Base-by-base conservation (phyloP, 2,113 vertebrate species). In the Lagenorhynchus albirostris region DNA sequence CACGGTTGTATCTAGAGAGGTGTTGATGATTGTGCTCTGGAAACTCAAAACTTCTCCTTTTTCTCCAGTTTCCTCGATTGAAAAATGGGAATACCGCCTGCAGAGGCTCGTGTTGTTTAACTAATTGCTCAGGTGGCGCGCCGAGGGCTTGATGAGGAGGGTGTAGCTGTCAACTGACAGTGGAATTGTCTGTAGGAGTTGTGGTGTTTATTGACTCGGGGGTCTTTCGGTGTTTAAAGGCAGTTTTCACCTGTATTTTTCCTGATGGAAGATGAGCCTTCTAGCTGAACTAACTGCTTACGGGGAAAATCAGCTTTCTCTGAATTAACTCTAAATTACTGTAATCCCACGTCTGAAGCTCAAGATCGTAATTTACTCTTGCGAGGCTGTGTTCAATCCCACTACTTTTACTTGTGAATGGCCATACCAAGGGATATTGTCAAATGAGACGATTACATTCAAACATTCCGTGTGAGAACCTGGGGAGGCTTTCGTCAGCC, bases 141-240 rank as follows among this genome's bases (percentile, higher is more conserved):
- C 20, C 13, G 10, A 31, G 53, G 63, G 31, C 58, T 33, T 92
- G 65, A 58, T 0, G 10, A 55, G 71, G 36, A 96, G 95, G 29
- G 80, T 83, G 33, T n/a, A 4, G 77, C 10, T 0, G 0, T 33
- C 89, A n/a, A 1, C 62, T 15, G 58, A 94, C 71, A 91, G 53
- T 31, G 47, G 21, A 80, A 47, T 81, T 62, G 18, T 86, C 86
- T 86, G 50, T 8, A 80, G 9, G 38, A 60, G 41, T 68, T 62
- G 31, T 93, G 80, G 58, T 21, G 38, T 76, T 74, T 86, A 63
- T 92, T 63, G 79, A 90, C 44, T 92, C 60, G 44, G 81, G 73
- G 71, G 68, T 95, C 70, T 89, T 76, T 70, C 95, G 38, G 17
- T 74, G 12, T 96, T 96, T 92, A 83, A 90, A 95, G 67, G 38